Evolutionary conservation across 1,140 invertebrate species (phyloP).

Genomic region (Camponotus vicinus): DNA sequence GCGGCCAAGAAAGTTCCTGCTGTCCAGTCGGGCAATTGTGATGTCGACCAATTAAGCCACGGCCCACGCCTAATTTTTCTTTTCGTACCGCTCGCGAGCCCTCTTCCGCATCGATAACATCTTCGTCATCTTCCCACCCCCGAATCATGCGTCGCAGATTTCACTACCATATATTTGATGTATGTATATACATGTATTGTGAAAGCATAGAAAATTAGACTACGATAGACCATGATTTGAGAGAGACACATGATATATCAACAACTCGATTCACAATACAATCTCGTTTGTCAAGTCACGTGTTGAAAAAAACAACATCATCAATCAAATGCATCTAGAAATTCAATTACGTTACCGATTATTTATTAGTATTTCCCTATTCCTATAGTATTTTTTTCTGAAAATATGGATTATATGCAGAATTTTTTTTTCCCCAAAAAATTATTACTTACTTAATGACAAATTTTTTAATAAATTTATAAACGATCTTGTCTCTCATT

Average conservation of each 20-base stretch:
- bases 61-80: conserved; percentile 70
- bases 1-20: conserved; percentile 70
- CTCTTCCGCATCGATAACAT: conserved; percentile 72
- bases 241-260: too few relatives aligned
- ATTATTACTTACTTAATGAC: not conserved
- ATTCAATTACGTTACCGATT: conserved; percentile 69
- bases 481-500: not conserved
- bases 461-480: not conserved
- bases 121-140: conserved; percentile 49
- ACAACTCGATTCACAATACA: too few relatives aligned
- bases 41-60: conserved; percentile 74
- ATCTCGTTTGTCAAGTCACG: not conserved
- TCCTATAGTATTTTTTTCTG: not conserved
- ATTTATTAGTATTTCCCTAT: not conserved
- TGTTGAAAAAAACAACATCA: not conserved
- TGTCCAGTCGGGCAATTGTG: conserved; percentile 68
- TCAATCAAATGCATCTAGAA: conserved; percentile 34
- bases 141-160: conserved; percentile 13
- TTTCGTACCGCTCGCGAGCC: conserved; percentile 44
- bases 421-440: not conserved
- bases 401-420: not conserved
- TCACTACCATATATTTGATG: not conserved
- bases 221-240: too few relatives aligned
- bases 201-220: too few relatives aligned
- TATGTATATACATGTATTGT: not conserved